These are phyloP conservation scores for Hedya salicella DNA, from an alignment of 2,888 invertebrate genomes.

Conservation along the genomic window DNA sequence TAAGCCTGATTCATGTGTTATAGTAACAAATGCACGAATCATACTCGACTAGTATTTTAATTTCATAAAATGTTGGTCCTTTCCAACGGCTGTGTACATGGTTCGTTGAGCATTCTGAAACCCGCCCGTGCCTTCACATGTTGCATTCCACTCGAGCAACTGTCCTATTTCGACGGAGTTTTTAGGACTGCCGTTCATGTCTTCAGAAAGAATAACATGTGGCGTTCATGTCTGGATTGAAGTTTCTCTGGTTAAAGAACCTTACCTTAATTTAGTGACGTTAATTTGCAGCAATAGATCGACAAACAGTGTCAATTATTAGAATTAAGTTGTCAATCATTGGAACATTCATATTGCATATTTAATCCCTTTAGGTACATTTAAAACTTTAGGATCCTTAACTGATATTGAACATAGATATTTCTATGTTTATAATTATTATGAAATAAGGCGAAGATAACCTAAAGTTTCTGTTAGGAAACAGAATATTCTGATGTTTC, in stretches of 20 bases:
- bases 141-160: constrained; percentile 18
- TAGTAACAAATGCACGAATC: not conserved
- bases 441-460: no score
- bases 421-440: no score
- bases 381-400: no score
- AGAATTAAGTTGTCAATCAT: no score
- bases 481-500: no score
- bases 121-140: constrained; percentile 16
- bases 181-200: not conserved
- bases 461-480: no score
- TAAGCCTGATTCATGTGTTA: not conserved
- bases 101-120: not conserved
- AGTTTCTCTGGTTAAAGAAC: not conserved
- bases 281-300: no score
- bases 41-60: not conserved
- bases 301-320: no score
- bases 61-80: constrained; percentile 1
- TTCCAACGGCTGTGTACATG: constrained; percentile 20
- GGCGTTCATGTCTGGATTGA: not conserved
- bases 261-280: no score
- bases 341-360: no score
- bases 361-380: no score
- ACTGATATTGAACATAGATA: no score
- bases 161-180: constrained; percentile 7
- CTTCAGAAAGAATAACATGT: not conserved